Evolutionary conservation across 1,140 invertebrate species (phyloP).

Genomic region (Heliconius eleuchia): DNA sequence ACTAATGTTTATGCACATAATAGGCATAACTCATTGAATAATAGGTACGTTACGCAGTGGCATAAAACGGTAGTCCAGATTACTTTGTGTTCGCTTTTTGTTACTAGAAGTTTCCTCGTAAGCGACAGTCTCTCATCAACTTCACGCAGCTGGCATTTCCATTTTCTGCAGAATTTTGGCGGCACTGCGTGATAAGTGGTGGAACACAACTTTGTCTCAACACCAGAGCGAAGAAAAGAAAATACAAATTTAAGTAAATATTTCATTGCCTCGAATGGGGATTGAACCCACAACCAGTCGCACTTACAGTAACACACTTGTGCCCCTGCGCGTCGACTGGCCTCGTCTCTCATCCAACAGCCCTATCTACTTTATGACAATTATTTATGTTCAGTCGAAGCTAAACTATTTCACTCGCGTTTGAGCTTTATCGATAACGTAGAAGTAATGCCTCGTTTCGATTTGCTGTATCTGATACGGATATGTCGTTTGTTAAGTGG

Average conservation of each 20-base stretch:
- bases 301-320: too few species aligned
- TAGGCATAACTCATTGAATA: constrained; percentile 54
- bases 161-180: too few species aligned
- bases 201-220: too few species aligned
- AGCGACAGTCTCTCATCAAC: constrained; percentile 56
- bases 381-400: constrained; percentile 75
- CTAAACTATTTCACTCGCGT: constrained; percentile 78
- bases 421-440: constrained; percentile 79
- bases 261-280: too few species aligned
- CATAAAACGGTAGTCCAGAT: constrained; percentile 38
- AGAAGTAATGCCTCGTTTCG: constrained; percentile 76
- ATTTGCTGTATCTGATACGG: constrained; percentile 77
- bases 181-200: too few species aligned
- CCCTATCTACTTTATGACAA: constrained; percentile 78
- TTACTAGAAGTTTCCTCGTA: constrained; percentile 59
- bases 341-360: constrained; percentile 63
- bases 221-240: too few species aligned
- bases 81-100: constrained; percentile 50
- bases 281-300: too few species aligned
- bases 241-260: too few species aligned
- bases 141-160: too few species aligned
- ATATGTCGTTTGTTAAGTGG: constrained; percentile 80
- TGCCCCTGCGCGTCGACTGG: too few species aligned
- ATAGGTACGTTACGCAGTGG: constrained; percentile 48
- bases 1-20: constrained; percentile 50